Base-by-base conservation (phyloP, 2,797 vertebrate genomes). In the Gymnoscopelus microlampas region DNA sequence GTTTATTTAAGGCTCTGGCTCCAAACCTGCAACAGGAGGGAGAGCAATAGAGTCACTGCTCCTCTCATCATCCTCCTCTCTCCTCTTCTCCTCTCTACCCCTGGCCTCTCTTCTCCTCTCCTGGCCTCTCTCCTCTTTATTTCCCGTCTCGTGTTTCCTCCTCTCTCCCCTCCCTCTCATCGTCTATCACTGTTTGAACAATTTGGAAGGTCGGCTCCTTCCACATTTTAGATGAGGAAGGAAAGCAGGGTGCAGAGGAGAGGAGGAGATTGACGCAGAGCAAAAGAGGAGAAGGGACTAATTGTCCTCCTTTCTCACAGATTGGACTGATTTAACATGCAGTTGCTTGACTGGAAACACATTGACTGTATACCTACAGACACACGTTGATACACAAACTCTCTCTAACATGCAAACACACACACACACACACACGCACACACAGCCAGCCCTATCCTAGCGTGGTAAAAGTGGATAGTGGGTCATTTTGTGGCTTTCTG, bases 401-500 rank as follows among this genome's bases (percentile, higher is more conserved):
- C 39, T 44, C 39, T 44, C 39, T 19, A 19, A 44, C 9, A 0
- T 7, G 26, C 26, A 29, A 39, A 24, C 19, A 19, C 29, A n/a
- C 58, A 44, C 59, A 57, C 47, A 9, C 24, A 39, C 19, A 23
- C 61, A 32, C 62, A 70, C 63, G 69, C 74, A 70, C 59, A 61
- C 26, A 55, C 71, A 77, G 55, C 5, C 56, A 51, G 48, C 70
- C 69, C 63, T 56, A 39, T 83, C 51, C 53, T 54, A 66, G 73
- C 71, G 62, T 82, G 82, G 84, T 79, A 77, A 91, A 44, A 88
- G 92, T 97, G 97, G 97, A 97, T 98, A 98, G 97, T 98, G 98
- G 98, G 97, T 98, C 98, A 95, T 99, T 99, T 99, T 98, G 97
- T 96, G 98, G 96, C 96, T 99, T 97, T 96, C 95, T 94, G 93